phyloP scores from a whole-genome alignment of 1,140 invertebrate genomes.

The Bombyx mori region ASM3026992v2 NC_085125.1:14650501-14651000 shows the following conservation, averaged over 20 bases:
- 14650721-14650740: background rate
- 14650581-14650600: slow-evolving; percentile 11
- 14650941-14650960: background rate
- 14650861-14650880: background rate
- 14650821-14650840: slow-evolving; percentile 3
- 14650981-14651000: background rate
- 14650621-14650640: slow-evolving; percentile 7
- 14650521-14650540: background rate
- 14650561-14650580: slow-evolving; percentile 6
- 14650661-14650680: too few species aligned
- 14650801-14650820: slow-evolving; percentile 1
- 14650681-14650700: background rate
- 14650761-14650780: background rate
- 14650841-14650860: background rate
- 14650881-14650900: background rate
- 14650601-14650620: slow-evolving; percentile 7
- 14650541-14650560: slow-evolving; percentile 1
- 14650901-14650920: background rate
- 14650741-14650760: background rate
- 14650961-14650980: background rate
- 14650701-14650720: background rate
- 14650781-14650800: background rate
- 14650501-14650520: slow-evolving; percentile 5
- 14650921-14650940: slow-evolving; percentile 2
- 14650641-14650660: slow-evolving; percentile 3